Evolutionary conservation across 2,797 vertebrate genomes (phyloP), one percentile per base, ranked within the genome.

Genomic region (Cossypha dichroa): DNA sequence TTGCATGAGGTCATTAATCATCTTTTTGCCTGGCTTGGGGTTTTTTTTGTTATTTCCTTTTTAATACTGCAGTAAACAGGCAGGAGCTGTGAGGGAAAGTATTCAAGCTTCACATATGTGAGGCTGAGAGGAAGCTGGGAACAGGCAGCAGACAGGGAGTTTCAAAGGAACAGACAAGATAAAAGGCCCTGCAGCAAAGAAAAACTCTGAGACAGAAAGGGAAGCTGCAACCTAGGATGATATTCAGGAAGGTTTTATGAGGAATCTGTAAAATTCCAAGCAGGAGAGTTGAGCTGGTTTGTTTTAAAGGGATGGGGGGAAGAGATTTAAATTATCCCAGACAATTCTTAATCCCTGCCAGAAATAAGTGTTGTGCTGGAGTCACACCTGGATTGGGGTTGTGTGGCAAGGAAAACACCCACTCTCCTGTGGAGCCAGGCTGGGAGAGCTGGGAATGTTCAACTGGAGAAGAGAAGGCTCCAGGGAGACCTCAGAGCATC

Each of bases 151-250:
- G 95, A 95, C 43, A 2, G 80, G 79, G 77, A 91, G 31, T 51
- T 95, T 93, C 93, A 96, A 88, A 94, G 78, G 88, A 92, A 21
- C 70, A 94, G 78, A 58, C 46, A 91, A 89, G 82, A 93, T 87
- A 81, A 95, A 93, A 94, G 36, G 51, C 76, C 62, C 74, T 66
- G 78, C 51, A 92, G 80, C 63, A 90, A 56, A 74, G 67, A 66
- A 92, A 69, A 52, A 85, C 88, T 89, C 5, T 0, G 67, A 93
- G 80, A 85, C 52, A 69, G 56, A 79, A 76, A 0, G 0, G 31
- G 70, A 56, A 94, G 67, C 40, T 90, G 23, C 62, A 93, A 43
- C 36, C 36, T 52, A 28, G 2, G 0, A 31, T 33, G 46, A 10
- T 54, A 10, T 23, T 93, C 69, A 55, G 51, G 19, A 81, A 48